These are phyloP conservation scores for Oncorhynchus gorbuscha DNA, from an alignment of 2,113 vertebrate genomes.

Conservation along the genomic window DNA sequence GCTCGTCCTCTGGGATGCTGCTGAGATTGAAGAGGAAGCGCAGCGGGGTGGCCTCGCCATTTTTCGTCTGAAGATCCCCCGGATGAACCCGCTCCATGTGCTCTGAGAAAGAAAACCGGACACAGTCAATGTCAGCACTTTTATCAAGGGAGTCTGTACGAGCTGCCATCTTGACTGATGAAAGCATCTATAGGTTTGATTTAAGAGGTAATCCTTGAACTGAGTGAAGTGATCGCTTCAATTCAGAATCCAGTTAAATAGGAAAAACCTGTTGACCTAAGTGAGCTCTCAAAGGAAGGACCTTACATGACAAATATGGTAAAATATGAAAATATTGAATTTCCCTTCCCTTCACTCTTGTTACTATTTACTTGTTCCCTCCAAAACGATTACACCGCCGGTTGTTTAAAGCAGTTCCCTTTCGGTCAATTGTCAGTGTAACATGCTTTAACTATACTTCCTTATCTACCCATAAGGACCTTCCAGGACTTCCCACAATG, in stretches of 20 bases:
- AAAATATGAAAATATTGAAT: background rate
- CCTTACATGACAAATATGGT: too few relatives aligned
- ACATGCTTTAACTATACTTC: slow-evolving; percentile 26
- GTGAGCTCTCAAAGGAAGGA: too few relatives aligned
- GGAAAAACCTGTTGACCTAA: background rate
- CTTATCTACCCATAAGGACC: slow-evolving; percentile 56
- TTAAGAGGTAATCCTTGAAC: background rate
- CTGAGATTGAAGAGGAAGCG: slow-evolving; percentile 97
- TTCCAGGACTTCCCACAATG: slow-evolving; percentile 51
- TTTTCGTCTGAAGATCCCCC: slow-evolving; percentile 60
- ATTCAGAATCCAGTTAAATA: background rate
- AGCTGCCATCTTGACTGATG: background rate
- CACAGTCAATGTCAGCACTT: background rate
- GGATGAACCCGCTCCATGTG: slow-evolving; percentile 85
- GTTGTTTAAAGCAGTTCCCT: background rate
- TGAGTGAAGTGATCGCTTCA: background rate
- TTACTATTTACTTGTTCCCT: background rate
- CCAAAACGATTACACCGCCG: background rate
- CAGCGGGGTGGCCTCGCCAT: slow-evolving; percentile 64
- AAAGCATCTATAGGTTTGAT: background rate
- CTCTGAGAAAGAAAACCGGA: slow-evolving; percentile 71
- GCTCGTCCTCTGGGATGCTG: slow-evolving; percentile 92
- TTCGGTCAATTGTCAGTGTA: slow-evolving; percentile 9
- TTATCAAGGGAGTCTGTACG: background rate
- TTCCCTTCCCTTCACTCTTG: background rate